Conservation (phyloP, 2,113 vertebrate genomes). For the Trematomus loennbergii region DNA sequence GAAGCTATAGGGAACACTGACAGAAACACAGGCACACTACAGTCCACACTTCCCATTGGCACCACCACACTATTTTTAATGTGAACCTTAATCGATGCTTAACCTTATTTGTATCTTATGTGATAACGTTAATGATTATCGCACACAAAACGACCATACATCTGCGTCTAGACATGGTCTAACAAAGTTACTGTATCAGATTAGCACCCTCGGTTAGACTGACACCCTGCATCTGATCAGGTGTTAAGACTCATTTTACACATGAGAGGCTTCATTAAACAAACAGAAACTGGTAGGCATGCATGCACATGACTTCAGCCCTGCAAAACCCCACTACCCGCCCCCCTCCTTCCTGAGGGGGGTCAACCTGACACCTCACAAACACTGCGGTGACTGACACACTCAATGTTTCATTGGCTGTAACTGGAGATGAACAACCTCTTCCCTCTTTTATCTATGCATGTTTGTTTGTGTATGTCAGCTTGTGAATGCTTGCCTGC, state of each 20-base stretch:
- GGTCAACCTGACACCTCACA: conserved; percentile 71
- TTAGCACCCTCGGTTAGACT: conserved; percentile 33
- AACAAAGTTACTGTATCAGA: conserved; percentile 42
- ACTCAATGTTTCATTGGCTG: conserved; percentile 79
- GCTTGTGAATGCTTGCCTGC: background rate
- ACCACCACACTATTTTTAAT: background rate
- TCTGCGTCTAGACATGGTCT: conserved; percentile 33
- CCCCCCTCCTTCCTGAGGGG: background rate
- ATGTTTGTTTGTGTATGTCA: conserved; percentile 19
- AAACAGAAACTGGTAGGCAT: conserved; percentile 18
- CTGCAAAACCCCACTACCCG: background rate
- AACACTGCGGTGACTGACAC: conserved; percentile 62
- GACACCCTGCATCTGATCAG: conserved; percentile 39
- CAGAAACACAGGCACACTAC: conserved; percentile 6
- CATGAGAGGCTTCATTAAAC: conserved; percentile 40
- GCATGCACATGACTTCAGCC: conserved; percentile 4
- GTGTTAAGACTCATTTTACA: conserved; percentile 62
- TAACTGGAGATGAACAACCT: conserved; percentile 66
- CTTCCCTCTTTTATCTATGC: conserved; percentile 21
- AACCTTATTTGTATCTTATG: background rate
- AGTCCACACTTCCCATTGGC: background rate
- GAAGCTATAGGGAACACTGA: conserved; percentile 15
- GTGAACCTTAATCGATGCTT: background rate
- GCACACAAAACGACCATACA: background rate
- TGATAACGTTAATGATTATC: background rate